Percentiles rank a stretch among this genome's conserved stretches.
Conservation (phyloP, 2,888 invertebrate genomes). For the Zaprionus lineosus region DNA sequence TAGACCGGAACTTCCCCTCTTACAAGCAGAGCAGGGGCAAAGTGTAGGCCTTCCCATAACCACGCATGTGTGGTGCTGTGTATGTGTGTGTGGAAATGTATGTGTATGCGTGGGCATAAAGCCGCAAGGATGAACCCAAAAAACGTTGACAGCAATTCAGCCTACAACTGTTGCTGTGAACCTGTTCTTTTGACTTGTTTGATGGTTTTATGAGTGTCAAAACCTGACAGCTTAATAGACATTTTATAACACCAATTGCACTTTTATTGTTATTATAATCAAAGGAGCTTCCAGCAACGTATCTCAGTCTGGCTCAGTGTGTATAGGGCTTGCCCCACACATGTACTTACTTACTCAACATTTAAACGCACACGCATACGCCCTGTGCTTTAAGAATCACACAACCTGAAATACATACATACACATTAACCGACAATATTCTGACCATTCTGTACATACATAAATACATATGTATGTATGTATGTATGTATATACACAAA, state of each 20-base stretch:
- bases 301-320: neutral
- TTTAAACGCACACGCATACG: too few relatives aligned
- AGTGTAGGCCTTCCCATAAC: constrained; percentile 35
- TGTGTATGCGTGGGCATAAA: constrained; percentile 16
- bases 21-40: constrained; percentile 13
- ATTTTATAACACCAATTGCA: constrained; percentile 66
- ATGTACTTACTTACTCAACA: too few relatives aligned
- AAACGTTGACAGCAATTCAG: constrained; percentile 59
- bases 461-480: neutral
- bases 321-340: constrained; percentile 11
- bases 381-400: constrained; percentile 39
- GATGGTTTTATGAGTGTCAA: constrained; percentile 81
- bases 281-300: constrained; percentile 12
- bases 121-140: constrained; percentile 54
- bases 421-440: neutral
- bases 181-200: constrained; percentile 81
- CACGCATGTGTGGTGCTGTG: constrained; percentile 4
- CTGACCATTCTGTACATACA: neutral
- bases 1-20: constrained; percentile 15
- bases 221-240: constrained; percentile 80
- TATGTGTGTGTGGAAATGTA: constrained; percentile 1
- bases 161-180: constrained; percentile 63
- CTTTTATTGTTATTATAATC: constrained; percentile 56
- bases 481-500: neutral
- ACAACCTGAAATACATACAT: neutral